Conservation (phyloP, 2,113 vertebrate genomes). For the Suncus etruscus region DNA sequence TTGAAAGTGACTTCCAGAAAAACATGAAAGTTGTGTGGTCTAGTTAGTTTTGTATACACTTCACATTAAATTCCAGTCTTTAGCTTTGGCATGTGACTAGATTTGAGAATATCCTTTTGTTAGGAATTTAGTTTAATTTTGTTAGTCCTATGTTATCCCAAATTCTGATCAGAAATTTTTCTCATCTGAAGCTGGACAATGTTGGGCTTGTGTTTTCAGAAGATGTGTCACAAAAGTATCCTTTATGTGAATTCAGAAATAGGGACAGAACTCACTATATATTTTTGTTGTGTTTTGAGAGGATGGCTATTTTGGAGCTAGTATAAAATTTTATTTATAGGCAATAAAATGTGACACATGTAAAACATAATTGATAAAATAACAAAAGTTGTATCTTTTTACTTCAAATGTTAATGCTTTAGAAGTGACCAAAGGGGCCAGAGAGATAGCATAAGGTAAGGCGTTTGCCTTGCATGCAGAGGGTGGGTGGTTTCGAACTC, state of each 20-base stretch:
- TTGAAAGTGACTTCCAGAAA: not conserved
- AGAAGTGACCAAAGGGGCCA: too few species aligned
- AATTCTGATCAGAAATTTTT: not conserved
- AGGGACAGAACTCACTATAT: too few species aligned
- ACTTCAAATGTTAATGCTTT: not conserved
- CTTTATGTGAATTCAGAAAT: not conserved
- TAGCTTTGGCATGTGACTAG: not conserved
- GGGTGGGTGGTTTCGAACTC: too few species aligned
- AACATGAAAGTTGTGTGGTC: not conserved
- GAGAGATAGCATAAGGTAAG: too few species aligned
- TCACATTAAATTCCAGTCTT: not conserved
- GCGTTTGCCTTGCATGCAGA: too few species aligned
- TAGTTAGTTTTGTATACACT: not conserved
- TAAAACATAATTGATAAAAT: not conserved
- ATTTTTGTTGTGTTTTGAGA: not conserved
- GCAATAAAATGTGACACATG: not conserved
- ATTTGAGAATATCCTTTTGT: not conserved
- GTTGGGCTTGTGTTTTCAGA: not conserved
- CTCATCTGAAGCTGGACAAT: not conserved
- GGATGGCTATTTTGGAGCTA: not conserved
- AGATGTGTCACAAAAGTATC: not conserved
- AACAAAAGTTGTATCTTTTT: not conserved
- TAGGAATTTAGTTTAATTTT: not conserved
- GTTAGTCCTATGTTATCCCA: not conserved
- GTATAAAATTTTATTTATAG: not conserved